phyloP scores from a whole-genome alignment of 2,888 invertebrate genomes.

The Aspidapion aeneum region DNA sequence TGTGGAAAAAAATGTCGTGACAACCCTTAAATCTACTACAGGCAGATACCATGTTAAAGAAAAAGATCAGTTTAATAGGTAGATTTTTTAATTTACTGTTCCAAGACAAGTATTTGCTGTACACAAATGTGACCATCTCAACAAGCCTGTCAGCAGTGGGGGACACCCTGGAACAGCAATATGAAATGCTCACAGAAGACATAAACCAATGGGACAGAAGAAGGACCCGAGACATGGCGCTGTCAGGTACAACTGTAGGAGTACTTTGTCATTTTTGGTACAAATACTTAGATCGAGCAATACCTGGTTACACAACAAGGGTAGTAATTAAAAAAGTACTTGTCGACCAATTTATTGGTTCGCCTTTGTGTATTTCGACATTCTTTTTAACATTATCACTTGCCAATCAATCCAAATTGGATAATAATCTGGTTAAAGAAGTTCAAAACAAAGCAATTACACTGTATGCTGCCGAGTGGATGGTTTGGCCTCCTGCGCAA shows the following conservation, averaged over 20 bases:
- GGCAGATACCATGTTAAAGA: background rate
- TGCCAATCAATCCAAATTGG: slow-evolving; percentile 60
- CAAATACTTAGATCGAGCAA: slow-evolving; percentile 63
- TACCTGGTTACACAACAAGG: slow-evolving; percentile 64
- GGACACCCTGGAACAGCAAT: slow-evolving; percentile 76
- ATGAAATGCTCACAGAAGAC: slow-evolving; percentile 61
- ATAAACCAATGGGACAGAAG: slow-evolving; percentile 54
- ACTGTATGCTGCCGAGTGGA: slow-evolving; percentile 84
- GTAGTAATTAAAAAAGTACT: slow-evolving; percentile 74
- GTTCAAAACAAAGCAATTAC: slow-evolving; percentile 69
- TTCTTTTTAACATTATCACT: slow-evolving; percentile 75
- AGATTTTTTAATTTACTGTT: slow-evolving; percentile 50
- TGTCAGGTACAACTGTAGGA: slow-evolving; percentile 75
- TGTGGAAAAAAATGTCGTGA: background rate
- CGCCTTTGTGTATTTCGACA: slow-evolving; percentile 72
- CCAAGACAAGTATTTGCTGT: slow-evolving; percentile 63
- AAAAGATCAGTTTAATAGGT: background rate
- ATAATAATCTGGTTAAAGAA: slow-evolving; percentile 64
- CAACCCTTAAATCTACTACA: background rate
- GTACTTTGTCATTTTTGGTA: slow-evolving; percentile 87
- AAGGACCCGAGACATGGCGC: slow-evolving; percentile 72
- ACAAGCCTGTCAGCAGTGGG: slow-evolving; percentile 71
- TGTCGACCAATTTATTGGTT: slow-evolving; percentile 79
- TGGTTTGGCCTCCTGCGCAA: slow-evolving; percentile 92
- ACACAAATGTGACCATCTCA: slow-evolving; percentile 79